These are phyloP conservation scores for Stegophylla sp. DNA, from an alignment of 2,888 invertebrate species.

Conservation along the genomic window DNA sequence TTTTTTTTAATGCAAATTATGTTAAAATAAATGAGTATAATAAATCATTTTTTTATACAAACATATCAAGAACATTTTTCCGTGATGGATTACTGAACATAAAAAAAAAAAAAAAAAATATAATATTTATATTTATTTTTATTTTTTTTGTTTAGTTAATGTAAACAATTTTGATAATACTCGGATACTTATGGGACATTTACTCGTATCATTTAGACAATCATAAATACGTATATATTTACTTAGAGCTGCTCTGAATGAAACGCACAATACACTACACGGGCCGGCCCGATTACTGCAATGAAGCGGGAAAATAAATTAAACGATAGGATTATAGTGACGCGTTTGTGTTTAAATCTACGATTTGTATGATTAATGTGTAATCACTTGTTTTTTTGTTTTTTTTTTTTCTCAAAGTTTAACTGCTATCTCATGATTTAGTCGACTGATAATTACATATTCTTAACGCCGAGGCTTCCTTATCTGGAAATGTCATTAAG, in stretches of 20 bases:
- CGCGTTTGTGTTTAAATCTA: no score
- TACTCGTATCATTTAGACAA: neutral
- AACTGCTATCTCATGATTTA: no score
- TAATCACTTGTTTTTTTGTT: no score
- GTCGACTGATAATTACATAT: no score
- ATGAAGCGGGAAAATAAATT: neutral
- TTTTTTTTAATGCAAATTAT: slow-evolving; percentile 24
- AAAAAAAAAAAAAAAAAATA: slow-evolving; percentile 9
- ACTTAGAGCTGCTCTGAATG: no score
- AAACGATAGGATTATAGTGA: neutral
- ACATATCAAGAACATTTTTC: slow-evolving; percentile 29
- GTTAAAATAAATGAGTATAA: slow-evolving; percentile 42
- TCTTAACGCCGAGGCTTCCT: no score
- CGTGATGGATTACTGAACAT: slow-evolving; percentile 18
- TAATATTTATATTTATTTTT: neutral
- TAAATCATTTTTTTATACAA: slow-evolving; percentile 41
- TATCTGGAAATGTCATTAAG: no score
- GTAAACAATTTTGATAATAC: slow-evolving; percentile 1
- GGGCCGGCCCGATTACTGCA: no score
- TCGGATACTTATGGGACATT: neutral
- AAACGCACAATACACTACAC: neutral
- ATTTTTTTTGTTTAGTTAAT: neutral
- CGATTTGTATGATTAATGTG: no score
- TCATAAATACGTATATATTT: neutral
- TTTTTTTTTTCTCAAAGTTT: no score